phyloP scores from a whole-genome alignment of 2,113 vertebrate genomes.

The Dasyurus viverrinus region DNA sequence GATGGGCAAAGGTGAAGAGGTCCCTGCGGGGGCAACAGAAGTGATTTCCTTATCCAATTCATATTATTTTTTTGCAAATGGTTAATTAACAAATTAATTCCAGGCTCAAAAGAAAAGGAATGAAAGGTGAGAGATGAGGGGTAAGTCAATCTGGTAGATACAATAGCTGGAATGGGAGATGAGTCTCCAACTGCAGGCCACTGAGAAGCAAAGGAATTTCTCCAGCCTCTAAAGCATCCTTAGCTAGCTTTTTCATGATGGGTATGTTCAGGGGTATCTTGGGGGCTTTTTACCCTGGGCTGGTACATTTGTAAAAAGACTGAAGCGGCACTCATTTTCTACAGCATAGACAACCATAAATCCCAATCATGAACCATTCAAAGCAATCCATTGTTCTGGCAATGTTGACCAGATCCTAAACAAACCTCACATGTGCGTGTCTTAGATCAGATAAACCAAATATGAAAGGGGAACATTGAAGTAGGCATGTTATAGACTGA shows the following conservation, averaged over 20 bases:
- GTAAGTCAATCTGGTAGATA: neutral
- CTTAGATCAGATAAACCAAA: neutral
- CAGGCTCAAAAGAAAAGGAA: neutral
- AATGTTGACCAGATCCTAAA: neutral
- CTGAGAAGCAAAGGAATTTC: neutral
- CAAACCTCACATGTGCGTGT: neutral
- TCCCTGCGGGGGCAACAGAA: neutral
- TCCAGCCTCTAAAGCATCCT: neutral
- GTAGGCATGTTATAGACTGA: neutral
- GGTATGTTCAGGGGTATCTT: neutral
- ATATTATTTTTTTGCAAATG: neutral
- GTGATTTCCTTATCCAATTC: neutral
- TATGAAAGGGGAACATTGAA: neutral
- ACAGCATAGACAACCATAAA: neutral
- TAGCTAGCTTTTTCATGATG: neutral
- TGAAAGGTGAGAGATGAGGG: neutral
- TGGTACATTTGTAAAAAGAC: neutral
- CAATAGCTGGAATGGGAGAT: neutral
- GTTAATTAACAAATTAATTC: neutral
- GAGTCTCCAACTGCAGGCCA: neutral
- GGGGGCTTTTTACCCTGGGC: neutral
- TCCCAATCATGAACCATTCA: neutral
- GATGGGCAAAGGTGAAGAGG: neutral
- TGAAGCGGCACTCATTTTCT: neutral
- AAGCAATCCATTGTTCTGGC: neutral